Base-by-base conservation (phyloP, 2,797 vertebrate genomes). In the Eulemur mongoz region DNA sequence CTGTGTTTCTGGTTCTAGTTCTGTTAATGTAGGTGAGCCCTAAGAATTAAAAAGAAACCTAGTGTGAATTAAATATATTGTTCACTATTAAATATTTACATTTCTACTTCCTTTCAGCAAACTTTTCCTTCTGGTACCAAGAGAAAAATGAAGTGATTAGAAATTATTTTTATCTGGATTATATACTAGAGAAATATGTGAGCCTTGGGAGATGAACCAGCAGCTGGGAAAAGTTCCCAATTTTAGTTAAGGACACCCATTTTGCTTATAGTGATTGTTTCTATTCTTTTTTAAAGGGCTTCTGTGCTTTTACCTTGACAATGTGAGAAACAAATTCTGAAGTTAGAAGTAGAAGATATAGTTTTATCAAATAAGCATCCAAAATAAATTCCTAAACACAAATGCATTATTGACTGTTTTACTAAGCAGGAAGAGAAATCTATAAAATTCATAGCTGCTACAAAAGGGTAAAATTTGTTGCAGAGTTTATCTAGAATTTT, bases 301-400 rank as follows among this genome's bases (percentile, higher is more conserved):
- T 89, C 54, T 94, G 35, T 96, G 65, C 81, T 95, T 97, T 96
- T 92, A 88, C 43, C 87, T 95, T 97, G 76, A 90, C 92, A 96
- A 92, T 96, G 38, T 80, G 61, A 94, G 72, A 95, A 93, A 89
- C 23, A 63, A 91, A 67, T 81, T 89, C 27, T 89, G 27, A 91
- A 96, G 63, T 93, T 93, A 97, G 95, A 94, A 94, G 52, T 95
- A 91, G 63, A 94, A 94, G 38, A 23, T 72, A 32, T 18, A 86
- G 22, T 93, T 95, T 96, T 94, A 79, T 91, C 76, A 94, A 63
- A 79, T 88, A 86, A 96, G 14, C 76, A 75, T 81, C 65, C 73
- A 93, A 89, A 96, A 92, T 94, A 76, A 91, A 89, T 70, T 93
- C n/a, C 95, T 93, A 89, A 79, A 75, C 45, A 91, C 50, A 87